phyloP scores from a whole-genome alignment of 2,888 invertebrate genomes.

The Tetragonula carbonaria region DNA sequence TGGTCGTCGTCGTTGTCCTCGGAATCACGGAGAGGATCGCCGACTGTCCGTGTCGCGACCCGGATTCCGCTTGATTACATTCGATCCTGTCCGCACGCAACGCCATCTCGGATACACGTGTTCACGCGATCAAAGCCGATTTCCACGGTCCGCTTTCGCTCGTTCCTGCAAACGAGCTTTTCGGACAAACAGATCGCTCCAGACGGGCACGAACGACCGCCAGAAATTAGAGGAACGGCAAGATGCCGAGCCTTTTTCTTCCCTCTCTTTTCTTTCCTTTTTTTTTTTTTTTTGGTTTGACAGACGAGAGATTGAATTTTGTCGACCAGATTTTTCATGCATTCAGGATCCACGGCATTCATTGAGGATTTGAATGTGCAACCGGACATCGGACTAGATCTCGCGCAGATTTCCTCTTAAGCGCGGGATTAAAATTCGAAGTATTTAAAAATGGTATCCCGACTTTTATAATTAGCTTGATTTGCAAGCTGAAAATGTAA shows the following conservation, averaged over 20 bases:
- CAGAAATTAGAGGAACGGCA: neutral
- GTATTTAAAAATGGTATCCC: too few relatives aligned
- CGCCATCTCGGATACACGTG: neutral
- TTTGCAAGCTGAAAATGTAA: too few relatives aligned
- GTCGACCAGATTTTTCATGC: too few relatives aligned
- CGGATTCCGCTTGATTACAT: constrained; percentile 11
- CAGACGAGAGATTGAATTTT: too few relatives aligned
- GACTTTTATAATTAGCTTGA: too few relatives aligned
- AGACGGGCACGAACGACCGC: neutral
- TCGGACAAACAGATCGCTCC: constrained; percentile 5
- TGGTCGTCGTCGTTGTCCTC: neutral
- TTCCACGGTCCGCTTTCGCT: neutral
- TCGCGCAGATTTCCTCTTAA: too few relatives aligned
- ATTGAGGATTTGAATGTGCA: too few relatives aligned
- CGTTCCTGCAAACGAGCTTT: constrained; percentile 13
- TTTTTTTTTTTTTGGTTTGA: too few relatives aligned
- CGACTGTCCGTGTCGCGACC: neutral
- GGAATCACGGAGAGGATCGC: neutral
- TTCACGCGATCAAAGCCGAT: constrained; percentile 1
- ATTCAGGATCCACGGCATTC: too few relatives aligned
- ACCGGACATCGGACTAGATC: too few relatives aligned
- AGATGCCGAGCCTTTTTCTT: neutral
- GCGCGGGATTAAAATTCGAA: too few relatives aligned
- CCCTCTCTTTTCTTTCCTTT: too few relatives aligned
- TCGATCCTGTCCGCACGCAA: constrained; percentile 5